A percentile compares a stretch with the other conserved stretches of the same genome.
phyloP scores from a whole-genome alignment of 2,888 invertebrate genomes.

The Pteria penguin region DNA sequence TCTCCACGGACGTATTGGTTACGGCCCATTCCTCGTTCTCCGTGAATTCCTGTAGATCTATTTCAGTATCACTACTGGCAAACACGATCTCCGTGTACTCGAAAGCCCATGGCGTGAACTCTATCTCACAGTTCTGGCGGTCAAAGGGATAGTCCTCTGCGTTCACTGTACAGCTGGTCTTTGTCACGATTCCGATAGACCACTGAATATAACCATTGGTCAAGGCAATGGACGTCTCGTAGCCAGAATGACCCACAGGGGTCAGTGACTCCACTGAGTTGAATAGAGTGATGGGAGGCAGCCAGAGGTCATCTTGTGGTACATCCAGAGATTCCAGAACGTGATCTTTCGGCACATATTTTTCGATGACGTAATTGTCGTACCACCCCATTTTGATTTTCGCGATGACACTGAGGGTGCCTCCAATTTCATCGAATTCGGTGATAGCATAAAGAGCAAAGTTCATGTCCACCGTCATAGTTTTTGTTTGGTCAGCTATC shows the following conservation, averaged over 20 bases:
- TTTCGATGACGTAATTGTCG: slow-evolving; percentile 31
- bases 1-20: not conserved
- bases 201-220: slow-evolving; percentile 33
- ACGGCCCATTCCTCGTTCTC: slow-evolving; percentile 44
- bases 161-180: slow-evolving; percentile 34
- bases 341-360: slow-evolving; percentile 34
- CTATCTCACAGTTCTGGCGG: slow-evolving; percentile 31
- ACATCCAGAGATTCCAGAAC: slow-evolving; percentile 30
- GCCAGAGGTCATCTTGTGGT: slow-evolving; percentile 38
- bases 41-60: slow-evolving; percentile 26
- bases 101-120: slow-evolving; percentile 40
- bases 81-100: slow-evolving; percentile 22
- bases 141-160: slow-evolving; percentile 41
- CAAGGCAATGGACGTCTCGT: slow-evolving; percentile 28
- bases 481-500: slow-evolving; percentile 13
- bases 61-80: slow-evolving; percentile 6
- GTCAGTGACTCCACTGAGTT: slow-evolving; percentile 38
- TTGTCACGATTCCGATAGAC: slow-evolving; percentile 34
- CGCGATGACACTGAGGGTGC: slow-evolving; percentile 30
- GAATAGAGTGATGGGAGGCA: slow-evolving; percentile 37
- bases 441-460: slow-evolving; percentile 35
- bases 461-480: slow-evolving; percentile 29
- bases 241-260: slow-evolving; percentile 26
- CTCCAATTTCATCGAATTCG: slow-evolving; percentile 41
- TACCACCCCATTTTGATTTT: slow-evolving; percentile 33